These are phyloP conservation scores for Cryptoblepharus egeriae DNA, from an alignment of 2,797 vertebrate species.

Conservation along the genomic window DNA sequence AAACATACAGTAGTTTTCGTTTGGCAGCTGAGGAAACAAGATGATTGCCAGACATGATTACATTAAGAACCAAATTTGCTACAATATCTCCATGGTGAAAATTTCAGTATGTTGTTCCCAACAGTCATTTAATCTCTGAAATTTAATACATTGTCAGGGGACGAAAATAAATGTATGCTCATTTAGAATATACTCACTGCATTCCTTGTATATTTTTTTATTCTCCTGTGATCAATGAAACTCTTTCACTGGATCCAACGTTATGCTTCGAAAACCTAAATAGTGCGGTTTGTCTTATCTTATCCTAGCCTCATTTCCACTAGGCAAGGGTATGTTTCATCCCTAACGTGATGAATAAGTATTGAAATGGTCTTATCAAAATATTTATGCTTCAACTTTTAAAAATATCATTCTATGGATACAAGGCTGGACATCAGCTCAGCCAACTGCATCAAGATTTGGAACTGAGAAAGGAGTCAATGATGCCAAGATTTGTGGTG, in stretches of 20 bases:
- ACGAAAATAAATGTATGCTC: constrained; percentile 51
- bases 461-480: constrained; percentile 30
- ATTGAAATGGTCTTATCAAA: constrained; percentile 56
- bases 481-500: background rate
- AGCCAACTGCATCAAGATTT: constrained; percentile 35
- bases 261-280: constrained; percentile 54
- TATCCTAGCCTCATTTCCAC: constrained; percentile 49
- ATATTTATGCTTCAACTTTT: constrained; percentile 62
- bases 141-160: constrained; percentile 60
- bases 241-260: constrained; percentile 58
- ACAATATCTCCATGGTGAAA: constrained; percentile 62
- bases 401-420: background rate
- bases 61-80: constrained; percentile 60
- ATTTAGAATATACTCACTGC: constrained; percentile 54
- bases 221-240: constrained; percentile 61
- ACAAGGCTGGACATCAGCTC: constrained; percentile 31
- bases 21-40: constrained; percentile 69
- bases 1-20: constrained; percentile 46
- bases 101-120: constrained; percentile 54
- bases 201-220: constrained; percentile 60
- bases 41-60: constrained; percentile 53
- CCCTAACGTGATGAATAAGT: constrained; percentile 35
- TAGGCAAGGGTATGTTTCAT: constrained; percentile 35
- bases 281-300: constrained; percentile 53
- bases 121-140: constrained; percentile 66